Conservation (phyloP, 2,113 vertebrate species). For the Reinhardtius hippoglossoides region DNA sequence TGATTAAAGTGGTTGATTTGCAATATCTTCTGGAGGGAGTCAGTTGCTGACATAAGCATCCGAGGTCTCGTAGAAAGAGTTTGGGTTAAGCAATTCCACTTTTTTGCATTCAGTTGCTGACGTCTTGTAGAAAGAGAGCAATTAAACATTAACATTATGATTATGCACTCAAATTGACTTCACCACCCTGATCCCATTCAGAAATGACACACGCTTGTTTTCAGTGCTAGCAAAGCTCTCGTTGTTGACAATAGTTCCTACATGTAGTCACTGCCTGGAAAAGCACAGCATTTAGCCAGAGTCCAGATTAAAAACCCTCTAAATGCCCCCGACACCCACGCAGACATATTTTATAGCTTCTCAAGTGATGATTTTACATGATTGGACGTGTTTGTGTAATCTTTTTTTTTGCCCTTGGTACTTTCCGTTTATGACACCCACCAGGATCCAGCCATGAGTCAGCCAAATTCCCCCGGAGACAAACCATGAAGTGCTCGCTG, state of each 20-base stretch:
- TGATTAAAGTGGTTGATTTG: background rate
- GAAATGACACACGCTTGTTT: slow-evolving; percentile 4
- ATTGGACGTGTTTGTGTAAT: slow-evolving; percentile 76
- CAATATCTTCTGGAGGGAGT: slow-evolving; percentile 1
- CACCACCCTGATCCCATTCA: slow-evolving; percentile 14
- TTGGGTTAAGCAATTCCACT: slow-evolving; percentile 6
- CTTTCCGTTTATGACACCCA: slow-evolving; percentile 73
- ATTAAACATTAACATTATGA: slow-evolving; percentile 20
- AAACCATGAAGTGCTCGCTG: slow-evolving; percentile 33
- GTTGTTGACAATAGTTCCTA: slow-evolving; percentile 24
- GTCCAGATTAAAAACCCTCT: slow-evolving; percentile 60
- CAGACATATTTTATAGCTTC: slow-evolving; percentile 65
- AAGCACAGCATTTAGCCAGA: slow-evolving; percentile 46
- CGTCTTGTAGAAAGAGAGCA: too few species aligned
- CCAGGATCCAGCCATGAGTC: slow-evolving; percentile 56
- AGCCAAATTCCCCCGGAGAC: slow-evolving; percentile 56
- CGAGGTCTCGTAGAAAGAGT: background rate
- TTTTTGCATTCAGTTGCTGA: too few species aligned
- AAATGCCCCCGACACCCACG: slow-evolving; percentile 70
- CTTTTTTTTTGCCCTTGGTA: slow-evolving; percentile 76
- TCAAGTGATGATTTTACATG: slow-evolving; percentile 61
- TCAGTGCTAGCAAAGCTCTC: slow-evolving; percentile 28
- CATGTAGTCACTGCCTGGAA: slow-evolving; percentile 39
- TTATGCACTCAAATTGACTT: slow-evolving; percentile 24
- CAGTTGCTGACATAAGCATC: slow-evolving; percentile 9